phyloP scores from a whole-genome alignment of 2,113 vertebrate species.

The Chaetorhynchus papuensis region DNA sequence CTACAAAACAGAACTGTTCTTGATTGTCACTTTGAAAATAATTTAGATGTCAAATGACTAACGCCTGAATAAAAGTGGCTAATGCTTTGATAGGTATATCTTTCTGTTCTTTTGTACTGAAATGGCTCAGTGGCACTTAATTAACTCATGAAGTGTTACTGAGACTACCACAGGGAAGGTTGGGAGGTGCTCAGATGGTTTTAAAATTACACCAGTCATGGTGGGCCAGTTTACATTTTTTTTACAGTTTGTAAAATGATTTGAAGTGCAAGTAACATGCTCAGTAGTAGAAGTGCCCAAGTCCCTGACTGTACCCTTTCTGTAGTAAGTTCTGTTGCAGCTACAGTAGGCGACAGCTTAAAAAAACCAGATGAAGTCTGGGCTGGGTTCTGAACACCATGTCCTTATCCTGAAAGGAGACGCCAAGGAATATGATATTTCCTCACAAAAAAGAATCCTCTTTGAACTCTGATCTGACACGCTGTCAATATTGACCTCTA shows the following conservation, averaged over 20 bases:
- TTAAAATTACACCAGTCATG: neutral
- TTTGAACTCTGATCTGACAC: neutral
- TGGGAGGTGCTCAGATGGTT: neutral
- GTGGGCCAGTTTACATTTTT: conserved; percentile 6
- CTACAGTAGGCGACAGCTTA: neutral
- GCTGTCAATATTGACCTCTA: neutral
- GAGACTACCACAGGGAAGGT: neutral
- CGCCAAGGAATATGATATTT: neutral
- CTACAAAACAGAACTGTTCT: neutral
- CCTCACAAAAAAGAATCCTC: neutral
- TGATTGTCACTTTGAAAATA: neutral
- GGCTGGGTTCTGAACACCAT: neutral
- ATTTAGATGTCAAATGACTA: neutral
- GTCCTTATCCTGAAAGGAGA: neutral
- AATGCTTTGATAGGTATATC: neutral
- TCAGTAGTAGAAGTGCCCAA: neutral
- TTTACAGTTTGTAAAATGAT: neutral
- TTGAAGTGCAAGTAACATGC: neutral
- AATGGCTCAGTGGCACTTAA: neutral
- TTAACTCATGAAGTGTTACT: neutral
- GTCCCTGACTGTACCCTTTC: neutral
- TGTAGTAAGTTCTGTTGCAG: neutral
- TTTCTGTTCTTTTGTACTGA: neutral
- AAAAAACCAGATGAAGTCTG: neutral
- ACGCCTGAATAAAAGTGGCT: neutral